These are phyloP conservation scores for Caenorhabditis sp. DNA, from an alignment of 2,888 invertebrate species.

Conservation along the genomic window DNA sequence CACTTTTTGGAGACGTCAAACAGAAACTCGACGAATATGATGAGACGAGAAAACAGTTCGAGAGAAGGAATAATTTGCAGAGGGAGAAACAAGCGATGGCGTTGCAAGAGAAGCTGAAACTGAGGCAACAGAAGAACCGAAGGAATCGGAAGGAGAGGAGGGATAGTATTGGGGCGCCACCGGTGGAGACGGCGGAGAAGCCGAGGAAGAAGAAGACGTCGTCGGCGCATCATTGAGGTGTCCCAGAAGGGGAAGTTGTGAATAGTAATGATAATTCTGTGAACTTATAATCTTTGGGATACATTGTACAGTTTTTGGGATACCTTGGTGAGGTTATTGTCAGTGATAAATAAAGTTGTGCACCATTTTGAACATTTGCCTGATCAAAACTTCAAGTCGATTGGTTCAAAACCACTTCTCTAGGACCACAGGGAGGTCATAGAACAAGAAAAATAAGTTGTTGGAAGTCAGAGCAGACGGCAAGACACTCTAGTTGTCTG, in stretches of 20 bases:
- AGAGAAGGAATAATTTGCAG: conserved; percentile 76
- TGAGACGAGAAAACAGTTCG: conserved; percentile 77
- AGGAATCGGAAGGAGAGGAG: conserved; percentile 67
- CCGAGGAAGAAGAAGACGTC: conserved; percentile 35
- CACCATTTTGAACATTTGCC: too few relatives aligned
- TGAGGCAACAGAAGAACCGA: conserved; percentile 76
- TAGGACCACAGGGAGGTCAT: too few relatives aligned
- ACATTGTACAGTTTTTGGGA: not conserved
- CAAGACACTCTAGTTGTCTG: too few relatives aligned
- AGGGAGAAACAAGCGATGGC: conserved; percentile 80
- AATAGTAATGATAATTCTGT: not conserved
- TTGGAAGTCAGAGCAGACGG: too few relatives aligned
- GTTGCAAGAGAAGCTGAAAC: conserved; percentile 79
- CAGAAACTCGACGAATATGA: conserved; percentile 80
- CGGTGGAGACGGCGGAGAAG: conserved; percentile 1
- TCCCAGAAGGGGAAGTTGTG: too few relatives aligned
- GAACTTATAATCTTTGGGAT: not conserved
- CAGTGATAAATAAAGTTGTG: too few relatives aligned
- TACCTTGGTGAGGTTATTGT: too few relatives aligned
- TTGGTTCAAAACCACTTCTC: too few relatives aligned
- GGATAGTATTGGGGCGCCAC: conserved; percentile 47
- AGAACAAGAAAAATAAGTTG: too few relatives aligned
- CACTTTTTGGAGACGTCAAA: conserved; percentile 84
- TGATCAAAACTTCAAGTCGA: too few relatives aligned
- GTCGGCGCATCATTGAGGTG: conserved; percentile 10